Conservation (phyloP, 2,797 vertebrate genomes). For the Kryptopterus vitreolus region DNA sequence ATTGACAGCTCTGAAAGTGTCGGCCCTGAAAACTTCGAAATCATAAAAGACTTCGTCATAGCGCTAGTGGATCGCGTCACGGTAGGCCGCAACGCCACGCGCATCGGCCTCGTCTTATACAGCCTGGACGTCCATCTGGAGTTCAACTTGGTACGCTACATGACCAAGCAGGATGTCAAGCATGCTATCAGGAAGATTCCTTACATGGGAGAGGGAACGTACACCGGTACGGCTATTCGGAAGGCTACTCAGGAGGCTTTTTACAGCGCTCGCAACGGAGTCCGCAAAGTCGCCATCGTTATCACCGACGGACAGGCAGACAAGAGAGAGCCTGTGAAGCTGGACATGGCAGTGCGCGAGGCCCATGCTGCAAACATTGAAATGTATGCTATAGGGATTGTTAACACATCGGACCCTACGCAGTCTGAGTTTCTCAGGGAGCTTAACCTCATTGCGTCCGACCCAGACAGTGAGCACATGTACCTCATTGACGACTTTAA, state of each 20-base stretch:
- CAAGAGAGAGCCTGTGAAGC: constrained; percentile 84
- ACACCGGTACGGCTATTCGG: constrained; percentile 87
- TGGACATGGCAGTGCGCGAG: constrained; percentile 83
- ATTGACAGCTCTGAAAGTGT: constrained; percentile 94
- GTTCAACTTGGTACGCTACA: constrained; percentile 82
- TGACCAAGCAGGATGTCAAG: constrained; percentile 81
- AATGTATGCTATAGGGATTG: constrained; percentile 90
- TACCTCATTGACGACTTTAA: constrained; percentile 92
- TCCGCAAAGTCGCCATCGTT: constrained; percentile 89
- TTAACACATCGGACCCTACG: constrained; percentile 84
- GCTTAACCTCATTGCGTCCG: constrained; percentile 89
- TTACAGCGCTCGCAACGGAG: constrained; percentile 79
- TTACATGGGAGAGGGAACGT: constrained; percentile 91
- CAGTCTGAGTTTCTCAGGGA: constrained; percentile 84
- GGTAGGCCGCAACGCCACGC: constrained; percentile 85
- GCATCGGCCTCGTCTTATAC: constrained; percentile 88
- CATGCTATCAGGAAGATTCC: constrained; percentile 84
- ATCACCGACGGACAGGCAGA: constrained; percentile 89
- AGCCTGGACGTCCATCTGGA: constrained; percentile 85
- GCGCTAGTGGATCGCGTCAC: constrained; percentile 86
- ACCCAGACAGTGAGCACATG: constrained; percentile 89
- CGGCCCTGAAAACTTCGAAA: constrained; percentile 91
- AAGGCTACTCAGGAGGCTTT: constrained; percentile 89
- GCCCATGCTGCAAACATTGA: constrained; percentile 89
- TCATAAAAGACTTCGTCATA: constrained; percentile 90